Base-by-base conservation (phyloP, 2,888 invertebrate species). In the Halictus ligatus region DNA sequence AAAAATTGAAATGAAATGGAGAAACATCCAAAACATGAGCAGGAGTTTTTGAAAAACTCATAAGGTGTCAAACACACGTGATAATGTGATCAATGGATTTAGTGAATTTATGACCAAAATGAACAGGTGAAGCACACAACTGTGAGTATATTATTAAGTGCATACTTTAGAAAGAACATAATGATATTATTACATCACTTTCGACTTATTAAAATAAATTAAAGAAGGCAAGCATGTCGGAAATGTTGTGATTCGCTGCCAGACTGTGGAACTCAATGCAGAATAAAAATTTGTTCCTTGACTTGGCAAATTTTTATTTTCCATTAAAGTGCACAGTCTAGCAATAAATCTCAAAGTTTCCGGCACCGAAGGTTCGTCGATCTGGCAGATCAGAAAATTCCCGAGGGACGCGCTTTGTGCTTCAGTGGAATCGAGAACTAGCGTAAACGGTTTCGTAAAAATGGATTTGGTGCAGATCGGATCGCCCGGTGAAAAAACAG, bases 401-500 rank as follows among this genome's bases (percentile, higher is more conserved):
- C 12, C n/a, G 8, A n/a, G n/a, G n/a, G 58, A n/a, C 58, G 1
- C 21, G 58, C n/a, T n/a, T n/a, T 1, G n/a, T 12, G 58, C n/a
- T 58, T n/a, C 58, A n/a, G n/a, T 1, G 12, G 58, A 58, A n/a
- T 58, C 58, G 58, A n/a, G 10, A 35, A 69, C 48, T 25, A 29
- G 71, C 48, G 29, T 46, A 4, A 43, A 72, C 8, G 58, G 10
- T 21, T 50, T 21, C 21, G 78, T 75, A 72, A 78, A 79, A 81
- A 85, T 71, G 74, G 67, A 69, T 80, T 76, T 69, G 76, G 48
- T 60, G n/a, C 72, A 58, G 75, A 40, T 69, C 67, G 40, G 67
- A 18, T 69, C 35, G 35, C 21, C 72, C 78, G 54, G 46, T 54
- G 35, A 74, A 86, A 84, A 81, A 86, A 85, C 46, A 13, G n/a